phyloP scores from a whole-genome alignment of 2,113 vertebrate species.

The Silurus glanis region DNA sequence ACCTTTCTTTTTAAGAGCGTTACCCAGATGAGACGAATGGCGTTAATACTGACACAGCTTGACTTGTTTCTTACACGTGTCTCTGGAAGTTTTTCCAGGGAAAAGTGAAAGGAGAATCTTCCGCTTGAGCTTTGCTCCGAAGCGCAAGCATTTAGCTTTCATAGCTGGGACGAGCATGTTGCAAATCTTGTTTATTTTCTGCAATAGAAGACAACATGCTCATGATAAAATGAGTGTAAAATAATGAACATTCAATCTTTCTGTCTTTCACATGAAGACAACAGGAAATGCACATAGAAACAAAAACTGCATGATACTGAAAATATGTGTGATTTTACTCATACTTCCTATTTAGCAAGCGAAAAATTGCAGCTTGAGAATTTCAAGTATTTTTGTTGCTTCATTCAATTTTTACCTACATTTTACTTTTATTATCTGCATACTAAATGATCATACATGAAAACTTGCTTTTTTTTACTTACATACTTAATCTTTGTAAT shows the following conservation, averaged over 20 bases:
- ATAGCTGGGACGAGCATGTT: neutral
- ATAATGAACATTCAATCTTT: neutral
- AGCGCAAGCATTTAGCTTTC: neutral
- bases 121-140: neutral
- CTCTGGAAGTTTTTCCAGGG: slow-evolving; percentile 9
- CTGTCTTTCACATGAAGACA: neutral
- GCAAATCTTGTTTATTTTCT: slow-evolving; percentile 26
- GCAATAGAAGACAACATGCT: neutral
- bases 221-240: neutral
- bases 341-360: neutral
- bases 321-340: neutral
- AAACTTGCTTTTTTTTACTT: neutral
- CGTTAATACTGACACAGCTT: slow-evolving; percentile 13
- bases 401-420: neutral
- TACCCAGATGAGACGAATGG: neutral
- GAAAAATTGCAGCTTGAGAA: neutral
- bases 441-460: neutral
- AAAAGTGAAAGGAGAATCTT: neutral
- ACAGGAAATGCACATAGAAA: neutral
- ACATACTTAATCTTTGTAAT: neutral
- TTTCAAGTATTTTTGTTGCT: neutral
- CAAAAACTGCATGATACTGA: neutral
- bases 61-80: slow-evolving; percentile 2
- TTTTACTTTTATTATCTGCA: neutral
- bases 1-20: no score